Evolutionary conservation across 1,140 invertebrate genomes (phyloP).

Genomic region (Eufriesea mexicana): DNA sequence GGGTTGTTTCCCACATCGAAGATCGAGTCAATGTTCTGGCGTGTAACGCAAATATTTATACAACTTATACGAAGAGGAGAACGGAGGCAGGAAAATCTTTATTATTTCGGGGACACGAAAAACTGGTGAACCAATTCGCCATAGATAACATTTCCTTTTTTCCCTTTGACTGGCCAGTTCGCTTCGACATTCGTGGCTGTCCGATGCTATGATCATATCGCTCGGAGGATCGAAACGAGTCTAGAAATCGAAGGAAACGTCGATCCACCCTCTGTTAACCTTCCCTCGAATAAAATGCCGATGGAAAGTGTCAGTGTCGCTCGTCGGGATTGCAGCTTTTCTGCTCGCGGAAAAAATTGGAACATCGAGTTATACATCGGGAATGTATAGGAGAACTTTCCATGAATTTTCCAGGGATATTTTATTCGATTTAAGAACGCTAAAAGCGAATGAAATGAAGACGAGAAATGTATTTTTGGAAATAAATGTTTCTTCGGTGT

Average conservation of each 20-base stretch:
- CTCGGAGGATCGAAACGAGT: conserved; percentile 2
- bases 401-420: too few species aligned
- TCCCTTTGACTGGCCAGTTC: background rate
- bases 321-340: background rate
- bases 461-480: too few species aligned
- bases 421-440: too few species aligned
- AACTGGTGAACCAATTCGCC: background rate
- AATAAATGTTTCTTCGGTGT: too few species aligned
- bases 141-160: background rate
- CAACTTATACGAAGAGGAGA: conserved; percentile 26
- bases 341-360: background rate
- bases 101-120: conserved; percentile 60
- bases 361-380: background rate
- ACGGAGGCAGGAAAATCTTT: conserved; percentile 46
- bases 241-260: conserved; percentile 36
- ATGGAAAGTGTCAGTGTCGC: background rate
- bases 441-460: too few species aligned
- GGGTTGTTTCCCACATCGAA: background rate
- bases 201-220: conserved; percentile 33
- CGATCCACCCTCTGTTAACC: conserved; percentile 1
- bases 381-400: background rate
- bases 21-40: background rate
- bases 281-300: background rate
- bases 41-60: conserved; percentile 57
- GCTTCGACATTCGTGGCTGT: conserved; percentile 24